A percentile compares a stretch with the other conserved stretches of the same genome.
These are phyloP conservation scores for Scolopax bukidnonensis DNA, from an alignment of 2,797 vertebrate genomes.

Conservation along the genomic window DNA sequence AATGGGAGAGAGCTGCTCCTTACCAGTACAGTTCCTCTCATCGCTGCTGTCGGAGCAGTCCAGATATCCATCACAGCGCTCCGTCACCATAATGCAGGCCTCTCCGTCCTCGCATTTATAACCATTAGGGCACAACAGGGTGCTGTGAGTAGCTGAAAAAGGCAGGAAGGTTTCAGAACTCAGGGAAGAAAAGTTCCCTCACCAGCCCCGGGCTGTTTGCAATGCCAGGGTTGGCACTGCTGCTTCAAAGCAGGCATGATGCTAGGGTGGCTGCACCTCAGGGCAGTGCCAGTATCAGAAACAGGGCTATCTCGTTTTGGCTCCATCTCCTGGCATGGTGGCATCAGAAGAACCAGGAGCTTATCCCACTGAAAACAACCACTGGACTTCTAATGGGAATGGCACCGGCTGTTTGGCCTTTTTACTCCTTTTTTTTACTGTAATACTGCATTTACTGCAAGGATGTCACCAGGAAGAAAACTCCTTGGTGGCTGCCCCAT, in stretches of 20 bases:
- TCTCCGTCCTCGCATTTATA: constrained; percentile 88
- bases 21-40: constrained; percentile 90
- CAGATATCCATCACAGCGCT: constrained; percentile 91
- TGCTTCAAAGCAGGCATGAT: background rate
- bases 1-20: constrained; percentile 5
- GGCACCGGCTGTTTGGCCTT: fast-evolving
- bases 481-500: fast-evolving
- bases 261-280: background rate
- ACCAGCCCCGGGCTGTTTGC: background rate
- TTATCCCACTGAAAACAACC: background rate
- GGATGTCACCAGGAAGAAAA: background rate
- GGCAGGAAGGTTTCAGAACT: background rate
- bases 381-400: background rate
- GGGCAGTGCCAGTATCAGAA: background rate
- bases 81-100: constrained; percentile 84
- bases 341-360: background rate
- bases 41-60: constrained; percentile 95
- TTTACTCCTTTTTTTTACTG: background rate
- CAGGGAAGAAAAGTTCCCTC: background rate
- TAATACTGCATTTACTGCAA: background rate
- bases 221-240: background rate
- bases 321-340: background rate
- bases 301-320: background rate
- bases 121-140: constrained; percentile 83
- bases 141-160: constrained; percentile 86